phyloP scores from a whole-genome alignment of 2,888 invertebrate species.

The Andrena bucephala region DNA sequence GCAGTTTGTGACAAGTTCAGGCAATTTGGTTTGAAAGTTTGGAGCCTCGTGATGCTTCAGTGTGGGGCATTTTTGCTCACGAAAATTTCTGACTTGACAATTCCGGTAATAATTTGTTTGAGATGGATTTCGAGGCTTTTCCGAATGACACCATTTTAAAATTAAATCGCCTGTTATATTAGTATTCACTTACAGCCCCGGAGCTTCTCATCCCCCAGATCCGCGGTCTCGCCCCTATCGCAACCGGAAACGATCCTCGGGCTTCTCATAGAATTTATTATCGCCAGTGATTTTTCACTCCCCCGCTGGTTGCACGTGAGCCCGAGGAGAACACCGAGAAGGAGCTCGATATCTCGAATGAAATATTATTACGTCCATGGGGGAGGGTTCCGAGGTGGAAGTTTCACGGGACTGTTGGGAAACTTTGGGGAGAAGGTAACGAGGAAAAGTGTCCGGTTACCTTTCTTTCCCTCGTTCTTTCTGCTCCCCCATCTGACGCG shows the following conservation, averaged over 20 bases:
- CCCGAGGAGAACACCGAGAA: constrained; percentile 39
- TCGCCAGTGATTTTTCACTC: constrained; percentile 72
- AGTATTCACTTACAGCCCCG: constrained; percentile 34
- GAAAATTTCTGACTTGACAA: too few relatives aligned
- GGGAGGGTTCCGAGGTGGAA: constrained; percentile 43
- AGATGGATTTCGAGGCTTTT: not conserved
- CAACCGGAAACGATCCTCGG: constrained; percentile 55
- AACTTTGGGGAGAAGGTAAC: constrained; percentile 59
- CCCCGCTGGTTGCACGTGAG: constrained; percentile 29
- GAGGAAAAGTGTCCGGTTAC: constrained; percentile 56
- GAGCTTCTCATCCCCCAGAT: constrained; percentile 21
- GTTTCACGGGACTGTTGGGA: constrained; percentile 56
- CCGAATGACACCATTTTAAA: not conserved
- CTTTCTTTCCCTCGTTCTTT: not conserved
- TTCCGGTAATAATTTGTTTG: not conserved
- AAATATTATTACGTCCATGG: constrained; percentile 75
- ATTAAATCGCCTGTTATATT: too few relatives aligned
- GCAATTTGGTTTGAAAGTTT: too few relatives aligned
- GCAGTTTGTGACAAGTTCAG: not conserved
- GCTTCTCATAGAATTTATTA: constrained; percentile 68
- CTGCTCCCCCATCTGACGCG: constrained; percentile 4
- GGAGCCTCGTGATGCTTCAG: too few relatives aligned
- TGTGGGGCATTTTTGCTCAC: too few relatives aligned
- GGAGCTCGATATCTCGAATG: constrained; percentile 76
- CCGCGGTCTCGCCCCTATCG: constrained; percentile 42